These are phyloP conservation scores for Rhinogobius similis DNA, from an alignment of 2,113 vertebrate species.

Conservation along the genomic window DNA sequence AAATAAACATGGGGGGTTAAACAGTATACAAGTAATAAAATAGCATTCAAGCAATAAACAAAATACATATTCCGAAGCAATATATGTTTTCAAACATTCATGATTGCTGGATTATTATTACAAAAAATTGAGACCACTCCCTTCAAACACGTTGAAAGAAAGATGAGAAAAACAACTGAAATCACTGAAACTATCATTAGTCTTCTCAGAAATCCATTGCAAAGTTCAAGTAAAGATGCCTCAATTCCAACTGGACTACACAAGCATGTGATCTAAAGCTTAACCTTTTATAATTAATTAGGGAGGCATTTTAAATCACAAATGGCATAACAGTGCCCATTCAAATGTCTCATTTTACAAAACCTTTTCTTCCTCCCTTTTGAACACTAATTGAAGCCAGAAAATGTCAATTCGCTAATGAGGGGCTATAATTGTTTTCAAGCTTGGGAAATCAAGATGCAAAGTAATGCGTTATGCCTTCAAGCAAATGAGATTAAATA, in stretches of 20 bases:
- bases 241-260: constrained; percentile 30
- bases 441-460: constrained; percentile 38
- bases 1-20: constrained; percentile 9
- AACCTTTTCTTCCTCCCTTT: constrained; percentile 33
- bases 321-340: constrained; percentile 51
- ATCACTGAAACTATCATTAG: constrained; percentile 30
- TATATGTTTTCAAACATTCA: too few species aligned
- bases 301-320: constrained; percentile 52
- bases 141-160: constrained; percentile 36
- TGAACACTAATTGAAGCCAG: constrained; percentile 56
- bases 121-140: constrained; percentile 13
- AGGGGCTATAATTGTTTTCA: constrained; percentile 61
- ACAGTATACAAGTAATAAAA: too few species aligned
- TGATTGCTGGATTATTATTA: constrained; percentile 21
- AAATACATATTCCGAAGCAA: background rate
- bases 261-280: constrained; percentile 34
- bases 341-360: constrained; percentile 62
- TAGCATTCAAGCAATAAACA: background rate
- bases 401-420: constrained; percentile 69
- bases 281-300: constrained; percentile 54
- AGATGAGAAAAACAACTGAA: constrained; percentile 20
- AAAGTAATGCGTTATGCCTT: constrained; percentile 40
- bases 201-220: constrained; percentile 37
- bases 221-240: constrained; percentile 25
- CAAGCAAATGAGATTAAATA: constrained; percentile 56